A percentile compares a stretch with the other conserved stretches of the same genome.
Conservation (phyloP, 2,888 invertebrate genomes). For the Dynastes grantii region DNA sequence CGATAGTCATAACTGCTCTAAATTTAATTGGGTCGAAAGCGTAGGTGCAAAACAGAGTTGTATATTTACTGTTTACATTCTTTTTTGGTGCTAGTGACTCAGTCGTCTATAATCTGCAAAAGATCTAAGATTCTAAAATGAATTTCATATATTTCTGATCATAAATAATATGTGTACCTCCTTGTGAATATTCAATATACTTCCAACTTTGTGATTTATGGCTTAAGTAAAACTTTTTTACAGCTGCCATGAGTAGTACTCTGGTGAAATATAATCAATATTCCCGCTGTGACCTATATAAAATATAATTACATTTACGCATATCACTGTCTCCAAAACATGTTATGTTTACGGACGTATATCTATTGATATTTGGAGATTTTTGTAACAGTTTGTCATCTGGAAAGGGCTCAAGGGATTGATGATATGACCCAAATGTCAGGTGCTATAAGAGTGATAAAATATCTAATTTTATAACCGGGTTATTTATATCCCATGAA, state of each 20-base stretch:
- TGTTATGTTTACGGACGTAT: not conserved
- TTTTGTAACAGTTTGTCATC: not conserved
- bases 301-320: not conserved
- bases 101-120: no score
- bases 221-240: no score
- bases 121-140: no score
- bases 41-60: no score
- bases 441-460: not conserved
- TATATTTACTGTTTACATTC: no score
- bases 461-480: slow-evolving; percentile 14
- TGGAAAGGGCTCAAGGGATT: not conserved
- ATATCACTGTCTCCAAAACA: not conserved
- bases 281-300: slow-evolving; percentile 4
- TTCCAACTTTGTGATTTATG: no score
- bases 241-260: not conserved
- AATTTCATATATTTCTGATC: no score
- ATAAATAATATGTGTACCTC: no score
- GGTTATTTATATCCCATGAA: slow-evolving; percentile 9
- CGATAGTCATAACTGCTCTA: no score
- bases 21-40: no score
- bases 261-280: not conserved
- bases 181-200: no score
- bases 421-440: not conserved
- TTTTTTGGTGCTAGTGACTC: no score
- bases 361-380: slow-evolving; percentile 2